A percentile compares a stretch with the other conserved stretches of the same genome.
phyloP scores from a whole-genome alignment of 1,140 invertebrate species.

The Nylanderia fulva region DNA sequence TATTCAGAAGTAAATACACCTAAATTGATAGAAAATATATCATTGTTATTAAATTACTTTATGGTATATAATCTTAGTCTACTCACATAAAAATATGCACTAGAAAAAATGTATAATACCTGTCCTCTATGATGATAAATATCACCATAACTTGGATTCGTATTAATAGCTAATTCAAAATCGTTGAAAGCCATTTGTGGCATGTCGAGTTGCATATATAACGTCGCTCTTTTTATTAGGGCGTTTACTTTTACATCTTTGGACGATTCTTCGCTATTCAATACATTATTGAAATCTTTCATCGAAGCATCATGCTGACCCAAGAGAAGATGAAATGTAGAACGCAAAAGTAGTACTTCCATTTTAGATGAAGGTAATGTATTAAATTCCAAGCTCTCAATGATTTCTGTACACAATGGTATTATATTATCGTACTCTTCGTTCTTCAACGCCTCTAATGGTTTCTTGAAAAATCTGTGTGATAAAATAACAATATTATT shows the following conservation, averaged over 20 bases:
- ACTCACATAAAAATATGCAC: not conserved
- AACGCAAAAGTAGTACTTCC: conserved; percentile 92
- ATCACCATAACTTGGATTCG: conserved; percentile 93
- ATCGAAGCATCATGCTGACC: conserved; percentile 91
- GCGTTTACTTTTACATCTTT: conserved; percentile 92
- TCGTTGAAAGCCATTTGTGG: conserved; percentile 91
- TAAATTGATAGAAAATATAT: conserved; percentile 84
- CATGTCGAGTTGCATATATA: conserved; percentile 93
- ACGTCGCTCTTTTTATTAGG: conserved; percentile 94
- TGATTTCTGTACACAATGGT: conserved; percentile 92
- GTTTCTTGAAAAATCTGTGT: conserved; percentile 76
- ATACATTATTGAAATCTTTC: conserved; percentile 89
- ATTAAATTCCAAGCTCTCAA: conserved; percentile 87
- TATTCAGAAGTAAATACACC: conserved; percentile 93
- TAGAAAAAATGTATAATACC: conserved; percentile 80
- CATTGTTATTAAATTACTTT: conserved; percentile 3
- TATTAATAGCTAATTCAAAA: conserved; percentile 91
- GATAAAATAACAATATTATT: conserved; percentile 37
- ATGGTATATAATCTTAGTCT: not conserved
- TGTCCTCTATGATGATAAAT: conserved; percentile 93
- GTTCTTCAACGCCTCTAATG: conserved; percentile 87
- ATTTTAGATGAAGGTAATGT: conserved; percentile 85
- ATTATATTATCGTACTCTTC: conserved; percentile 93
- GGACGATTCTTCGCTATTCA: conserved; percentile 87
- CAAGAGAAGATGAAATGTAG: conserved; percentile 93